Conservation (phyloP, 2,113 vertebrate species). For the Coturnix japonica region DNA sequence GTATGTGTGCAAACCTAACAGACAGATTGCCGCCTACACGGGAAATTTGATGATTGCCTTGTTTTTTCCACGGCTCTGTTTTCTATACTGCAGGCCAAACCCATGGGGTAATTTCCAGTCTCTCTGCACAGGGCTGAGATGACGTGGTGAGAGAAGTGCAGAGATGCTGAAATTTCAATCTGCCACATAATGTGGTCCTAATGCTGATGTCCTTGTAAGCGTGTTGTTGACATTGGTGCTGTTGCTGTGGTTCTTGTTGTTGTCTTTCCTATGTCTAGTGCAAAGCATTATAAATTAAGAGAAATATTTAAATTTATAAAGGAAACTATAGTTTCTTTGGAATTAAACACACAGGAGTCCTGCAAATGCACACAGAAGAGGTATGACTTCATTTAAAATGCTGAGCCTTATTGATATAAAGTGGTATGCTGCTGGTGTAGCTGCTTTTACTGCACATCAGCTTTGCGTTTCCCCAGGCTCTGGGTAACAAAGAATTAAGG, state of each 20-base stretch:
- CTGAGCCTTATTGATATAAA: rapidly evolving
- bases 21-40: slow-evolving; percentile 33
- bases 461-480: background rate
- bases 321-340: background rate
- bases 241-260: background rate
- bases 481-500: background rate
- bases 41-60: slow-evolving; percentile 38
- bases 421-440: background rate
- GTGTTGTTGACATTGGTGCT: background rate
- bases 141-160: background rate
- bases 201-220: background rate
- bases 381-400: background rate
- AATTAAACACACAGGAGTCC: background rate
- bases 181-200: slow-evolving; percentile 1
- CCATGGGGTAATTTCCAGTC: background rate
- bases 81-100: background rate
- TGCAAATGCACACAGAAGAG: background rate
- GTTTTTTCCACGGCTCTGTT: slow-evolving; percentile 23
- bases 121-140: slow-evolving; percentile 1
- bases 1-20: slow-evolving; percentile 23
- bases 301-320: background rate
- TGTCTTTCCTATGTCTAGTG: background rate
- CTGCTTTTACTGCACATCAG: background rate
- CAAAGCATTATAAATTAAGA: background rate
- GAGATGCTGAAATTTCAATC: slow-evolving; percentile 18